Evolutionary conservation across 2,888 invertebrate genomes (phyloP).

Genomic region (Labia minor): DNA sequence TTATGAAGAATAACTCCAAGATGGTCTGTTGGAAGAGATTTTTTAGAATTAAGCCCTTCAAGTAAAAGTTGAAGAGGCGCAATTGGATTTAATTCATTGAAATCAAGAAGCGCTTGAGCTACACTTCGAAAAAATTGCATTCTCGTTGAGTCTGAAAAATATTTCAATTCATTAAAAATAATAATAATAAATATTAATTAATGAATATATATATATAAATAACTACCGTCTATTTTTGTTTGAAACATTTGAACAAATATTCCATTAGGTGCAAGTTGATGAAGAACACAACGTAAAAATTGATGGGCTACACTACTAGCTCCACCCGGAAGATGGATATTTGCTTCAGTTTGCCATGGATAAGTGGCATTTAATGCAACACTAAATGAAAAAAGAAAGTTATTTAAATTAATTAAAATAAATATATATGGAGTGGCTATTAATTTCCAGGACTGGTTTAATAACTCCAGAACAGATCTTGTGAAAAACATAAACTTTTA

Average conservation of each 20-base stretch:
- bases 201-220: neutral
- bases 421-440: neutral
- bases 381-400: constrained; percentile 43
- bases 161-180: constrained; percentile 22
- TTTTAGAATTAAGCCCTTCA: constrained; percentile 55
- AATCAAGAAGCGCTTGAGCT: constrained; percentile 85
- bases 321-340: constrained; percentile 84
- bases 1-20: constrained; percentile 76
- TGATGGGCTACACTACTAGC: constrained; percentile 93
- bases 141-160: constrained; percentile 51
- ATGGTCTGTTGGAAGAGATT: constrained; percentile 40
- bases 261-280: constrained; percentile 93
- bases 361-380: constrained; percentile 68
- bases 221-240: constrained; percentile 68
- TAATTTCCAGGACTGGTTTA: too few relatives aligned
- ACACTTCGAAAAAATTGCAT: constrained; percentile 88
- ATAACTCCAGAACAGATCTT: neutral
- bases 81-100: constrained; percentile 88
- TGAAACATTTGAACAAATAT: constrained; percentile 93
- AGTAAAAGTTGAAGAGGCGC: constrained; percentile 85
- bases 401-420: constrained; percentile 18
- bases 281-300: constrained; percentile 89
- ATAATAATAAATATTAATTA: neutral
- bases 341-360: constrained; percentile 81
- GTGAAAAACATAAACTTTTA: too few relatives aligned